Conservation (phyloP, 2,113 vertebrate genomes). For the Phocoena phocoena region DNA sequence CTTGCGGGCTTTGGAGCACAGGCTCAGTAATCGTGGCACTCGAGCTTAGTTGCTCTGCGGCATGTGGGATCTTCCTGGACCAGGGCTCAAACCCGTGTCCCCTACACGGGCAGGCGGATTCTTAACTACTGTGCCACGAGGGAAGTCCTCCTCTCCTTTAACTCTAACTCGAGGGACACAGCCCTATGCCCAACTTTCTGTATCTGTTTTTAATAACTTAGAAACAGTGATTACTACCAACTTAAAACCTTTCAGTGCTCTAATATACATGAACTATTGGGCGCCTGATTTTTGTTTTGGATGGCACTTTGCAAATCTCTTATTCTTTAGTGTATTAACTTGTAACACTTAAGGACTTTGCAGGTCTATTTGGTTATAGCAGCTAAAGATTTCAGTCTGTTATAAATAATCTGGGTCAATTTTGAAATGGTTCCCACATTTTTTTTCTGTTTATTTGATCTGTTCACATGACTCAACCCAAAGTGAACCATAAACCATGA, state of each 20-base stretch:
- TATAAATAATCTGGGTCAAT: neutral
- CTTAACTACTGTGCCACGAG: neutral
- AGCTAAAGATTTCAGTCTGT: neutral
- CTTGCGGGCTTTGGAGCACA: too few relatives aligned
- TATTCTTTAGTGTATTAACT: neutral
- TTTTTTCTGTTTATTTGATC: neutral
- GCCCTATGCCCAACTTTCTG: neutral
- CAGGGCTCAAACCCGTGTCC: too few relatives aligned
- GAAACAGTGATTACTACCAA: neutral
- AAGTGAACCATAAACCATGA: neutral
- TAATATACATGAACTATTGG: neutral
- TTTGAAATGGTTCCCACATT: neutral
- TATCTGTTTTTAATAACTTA: neutral
- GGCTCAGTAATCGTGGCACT: too few relatives aligned
- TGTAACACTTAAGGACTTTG: neutral
- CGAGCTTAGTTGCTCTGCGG: too few relatives aligned
- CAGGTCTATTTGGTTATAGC: neutral
- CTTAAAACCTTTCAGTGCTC: neutral
- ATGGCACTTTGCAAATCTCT: neutral
- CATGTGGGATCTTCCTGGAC: too few relatives aligned
- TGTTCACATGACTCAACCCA: neutral
- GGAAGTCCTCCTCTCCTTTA: neutral
- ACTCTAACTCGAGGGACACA: neutral
- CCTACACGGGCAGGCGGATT: too few relatives aligned
- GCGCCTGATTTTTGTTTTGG: neutral